Conservation (phyloP, 2,113 vertebrate genomes). For the Oostethus manadensis region DNA sequence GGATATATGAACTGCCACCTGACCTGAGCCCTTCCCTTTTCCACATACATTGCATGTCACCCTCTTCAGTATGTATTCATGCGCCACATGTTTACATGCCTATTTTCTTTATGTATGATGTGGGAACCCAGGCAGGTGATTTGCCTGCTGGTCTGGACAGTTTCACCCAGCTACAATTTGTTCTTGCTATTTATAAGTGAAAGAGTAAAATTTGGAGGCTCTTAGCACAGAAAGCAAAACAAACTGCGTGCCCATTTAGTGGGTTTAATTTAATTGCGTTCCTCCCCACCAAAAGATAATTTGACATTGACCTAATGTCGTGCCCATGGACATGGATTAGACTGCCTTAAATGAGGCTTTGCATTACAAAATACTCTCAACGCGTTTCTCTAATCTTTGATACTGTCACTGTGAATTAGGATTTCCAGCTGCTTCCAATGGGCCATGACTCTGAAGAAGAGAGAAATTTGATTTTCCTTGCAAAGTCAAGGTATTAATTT, state of each 20-base stretch:
- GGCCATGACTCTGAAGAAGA: conserved; percentile 13
- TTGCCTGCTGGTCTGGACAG: background rate
- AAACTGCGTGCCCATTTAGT: conserved; percentile 6
- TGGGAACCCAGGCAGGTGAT: conserved; percentile 5
- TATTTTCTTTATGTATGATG: conserved; percentile 10
- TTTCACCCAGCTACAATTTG: conserved; percentile 13
- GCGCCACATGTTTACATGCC: conserved; percentile 34
- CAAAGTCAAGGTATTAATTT: conserved; percentile 15
- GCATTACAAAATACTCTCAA: conserved; percentile 33
- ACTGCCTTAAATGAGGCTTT: conserved; percentile 38
- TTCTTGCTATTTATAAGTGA: conserved; percentile 26
- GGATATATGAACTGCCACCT: conserved; percentile 12
- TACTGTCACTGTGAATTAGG: conserved; percentile 21
- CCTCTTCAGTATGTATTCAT: conserved; percentile 35
- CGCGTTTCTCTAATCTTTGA: conserved; percentile 28
- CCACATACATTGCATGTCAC: conserved; percentile 50
- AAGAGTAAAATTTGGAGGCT: conserved; percentile 29
- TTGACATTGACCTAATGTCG: conserved; percentile 21
- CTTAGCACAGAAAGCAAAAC: conserved; percentile 9
- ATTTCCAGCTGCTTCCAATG: conserved; percentile 25
- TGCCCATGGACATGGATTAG: conserved; percentile 21
- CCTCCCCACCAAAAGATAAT: conserved; percentile 18
- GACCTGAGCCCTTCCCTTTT: conserved; percentile 14
- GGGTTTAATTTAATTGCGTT: conserved; percentile 24
- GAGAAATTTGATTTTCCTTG: conserved; percentile 8